A percentile compares a stretch with the other conserved stretches of the same genome.
Conservation (phyloP, 2,888 invertebrate species). For the Campoplex nolae region DNA sequence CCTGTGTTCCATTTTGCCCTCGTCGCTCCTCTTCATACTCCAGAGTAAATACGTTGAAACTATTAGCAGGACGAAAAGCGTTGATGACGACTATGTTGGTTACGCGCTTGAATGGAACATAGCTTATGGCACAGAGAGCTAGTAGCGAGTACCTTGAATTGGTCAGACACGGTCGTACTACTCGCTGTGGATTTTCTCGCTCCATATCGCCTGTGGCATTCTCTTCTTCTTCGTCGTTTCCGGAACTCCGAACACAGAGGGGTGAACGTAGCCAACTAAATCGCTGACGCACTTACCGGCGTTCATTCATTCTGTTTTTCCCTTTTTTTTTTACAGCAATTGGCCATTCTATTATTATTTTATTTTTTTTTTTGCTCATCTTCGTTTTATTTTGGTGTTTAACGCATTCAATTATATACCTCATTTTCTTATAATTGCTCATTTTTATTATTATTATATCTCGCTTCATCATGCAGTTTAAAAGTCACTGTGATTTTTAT, state of each 20-base stretch:
- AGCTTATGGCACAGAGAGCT: conserved; percentile 8
- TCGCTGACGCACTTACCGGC: conserved; percentile 35
- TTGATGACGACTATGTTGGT: conserved; percentile 33
- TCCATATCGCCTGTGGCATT: conserved; percentile 1
- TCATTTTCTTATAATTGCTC: background rate
- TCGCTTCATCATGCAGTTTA: background rate
- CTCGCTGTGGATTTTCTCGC: conserved; percentile 20
- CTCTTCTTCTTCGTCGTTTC: background rate
- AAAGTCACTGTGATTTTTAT: background rate
- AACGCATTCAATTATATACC: background rate
- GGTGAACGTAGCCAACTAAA: conserved; percentile 36
- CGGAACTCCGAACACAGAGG: conserved; percentile 9
- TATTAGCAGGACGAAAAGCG: conserved; percentile 54
- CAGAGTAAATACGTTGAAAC: conserved; percentile 37
- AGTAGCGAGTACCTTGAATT: conserved; percentile 56
- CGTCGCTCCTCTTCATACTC: background rate
- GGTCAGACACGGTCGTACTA: conserved; percentile 53
- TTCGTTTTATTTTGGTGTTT: background rate
- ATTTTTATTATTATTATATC: background rate
- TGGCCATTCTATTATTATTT: background rate
- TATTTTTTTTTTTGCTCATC: background rate
- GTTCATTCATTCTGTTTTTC: conserved; percentile 31
- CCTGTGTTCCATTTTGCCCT: background rate
- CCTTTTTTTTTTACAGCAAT: conserved; percentile 3
- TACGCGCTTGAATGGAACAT: conserved; percentile 10